Percentiles rank a stretch among this genome's conserved stretches.
These are phyloP conservation scores for Channallabes apus DNA, from an alignment of 2,797 vertebrate genomes.

Conservation along the genomic window DNA sequence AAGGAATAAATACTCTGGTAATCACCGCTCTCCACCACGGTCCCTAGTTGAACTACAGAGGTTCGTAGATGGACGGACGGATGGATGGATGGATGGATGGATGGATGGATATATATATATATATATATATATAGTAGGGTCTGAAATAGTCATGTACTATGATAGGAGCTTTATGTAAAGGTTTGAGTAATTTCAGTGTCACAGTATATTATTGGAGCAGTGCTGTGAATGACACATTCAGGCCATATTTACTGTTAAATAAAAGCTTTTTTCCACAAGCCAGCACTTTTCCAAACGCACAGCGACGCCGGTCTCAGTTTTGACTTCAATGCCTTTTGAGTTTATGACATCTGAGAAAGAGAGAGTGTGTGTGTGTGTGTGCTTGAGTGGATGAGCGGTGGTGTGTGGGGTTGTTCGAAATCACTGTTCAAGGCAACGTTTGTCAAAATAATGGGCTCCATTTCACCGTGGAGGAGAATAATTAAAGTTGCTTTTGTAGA, in stretches of 20 bases:
- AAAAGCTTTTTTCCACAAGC: not conserved
- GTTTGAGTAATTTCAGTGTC: not conserved
- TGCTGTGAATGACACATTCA: conserved; percentile 7
- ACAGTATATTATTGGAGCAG: not conserved
- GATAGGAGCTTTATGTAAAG: not conserved
- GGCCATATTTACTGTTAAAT: not conserved
- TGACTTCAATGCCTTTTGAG: not conserved
- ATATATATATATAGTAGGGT: not conserved
- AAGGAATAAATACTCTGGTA: too few relatives aligned
- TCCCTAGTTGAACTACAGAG: too few relatives aligned
- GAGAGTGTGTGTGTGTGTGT: too few relatives aligned
- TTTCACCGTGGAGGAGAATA: conserved; percentile 22
- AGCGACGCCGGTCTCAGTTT: not conserved
- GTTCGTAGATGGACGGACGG: too few relatives aligned
- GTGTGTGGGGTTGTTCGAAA: not conserved
- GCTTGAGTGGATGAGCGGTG: not conserved
- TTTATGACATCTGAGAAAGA: not conserved
- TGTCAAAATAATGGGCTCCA: conserved; percentile 35
- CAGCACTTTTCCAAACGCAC: not conserved
- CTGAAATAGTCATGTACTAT: not conserved
- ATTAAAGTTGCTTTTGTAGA: conserved; percentile 28
- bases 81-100: too few relatives aligned
- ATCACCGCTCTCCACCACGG: too few relatives aligned
- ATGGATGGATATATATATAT: too few relatives aligned
- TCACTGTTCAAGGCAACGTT: not conserved